phyloP scores from a whole-genome alignment of 1,140 invertebrate genomes.

The Helicorthomorpha holstii region DNA sequence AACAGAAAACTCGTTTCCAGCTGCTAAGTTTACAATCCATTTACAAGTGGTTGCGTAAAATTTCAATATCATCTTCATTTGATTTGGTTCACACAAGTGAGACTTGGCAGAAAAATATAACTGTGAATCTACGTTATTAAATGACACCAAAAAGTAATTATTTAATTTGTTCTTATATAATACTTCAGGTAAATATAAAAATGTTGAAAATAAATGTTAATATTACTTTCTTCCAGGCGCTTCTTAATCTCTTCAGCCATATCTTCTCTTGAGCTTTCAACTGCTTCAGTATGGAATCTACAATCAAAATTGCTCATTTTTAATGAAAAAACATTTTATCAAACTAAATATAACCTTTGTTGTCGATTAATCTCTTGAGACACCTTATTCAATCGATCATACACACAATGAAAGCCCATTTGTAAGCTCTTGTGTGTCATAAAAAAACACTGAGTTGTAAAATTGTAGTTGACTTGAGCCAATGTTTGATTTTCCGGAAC shows the following conservation, averaged over 20 bases:
- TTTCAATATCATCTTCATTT: slow-evolving; percentile 45
- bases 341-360: too few relatives aligned
- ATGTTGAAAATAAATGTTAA: too few relatives aligned
- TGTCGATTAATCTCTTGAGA: slow-evolving; percentile 54
- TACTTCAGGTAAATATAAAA: too few relatives aligned
- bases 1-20: slow-evolving; percentile 15
- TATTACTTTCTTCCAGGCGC: slow-evolving; percentile 42
- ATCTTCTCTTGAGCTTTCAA: slow-evolving; percentile 30
- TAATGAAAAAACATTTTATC: background rate
- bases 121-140: too few relatives aligned
- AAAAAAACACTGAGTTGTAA: slow-evolving; percentile 80
- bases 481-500: slow-evolving; percentile 36
- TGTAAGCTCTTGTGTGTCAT: slow-evolving; percentile 70
- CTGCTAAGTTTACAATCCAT: slow-evolving; percentile 66
- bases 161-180: too few relatives aligned
- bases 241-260: slow-evolving; percentile 38
- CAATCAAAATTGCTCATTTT: background rate
- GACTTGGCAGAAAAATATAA: slow-evolving; percentile 37
- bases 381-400: slow-evolving; percentile 49
- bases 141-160: too few relatives aligned
- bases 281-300: slow-evolving; percentile 41
- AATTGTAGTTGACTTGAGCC: slow-evolving; percentile 43
- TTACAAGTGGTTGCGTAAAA: slow-evolving; percentile 63
- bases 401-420: slow-evolving; percentile 58
- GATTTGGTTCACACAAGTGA: slow-evolving; percentile 49